These are phyloP conservation scores for Mormyrops attenuatus DNA, from an alignment of 2,797 vertebrate species.

Conservation along the genomic window DNA sequence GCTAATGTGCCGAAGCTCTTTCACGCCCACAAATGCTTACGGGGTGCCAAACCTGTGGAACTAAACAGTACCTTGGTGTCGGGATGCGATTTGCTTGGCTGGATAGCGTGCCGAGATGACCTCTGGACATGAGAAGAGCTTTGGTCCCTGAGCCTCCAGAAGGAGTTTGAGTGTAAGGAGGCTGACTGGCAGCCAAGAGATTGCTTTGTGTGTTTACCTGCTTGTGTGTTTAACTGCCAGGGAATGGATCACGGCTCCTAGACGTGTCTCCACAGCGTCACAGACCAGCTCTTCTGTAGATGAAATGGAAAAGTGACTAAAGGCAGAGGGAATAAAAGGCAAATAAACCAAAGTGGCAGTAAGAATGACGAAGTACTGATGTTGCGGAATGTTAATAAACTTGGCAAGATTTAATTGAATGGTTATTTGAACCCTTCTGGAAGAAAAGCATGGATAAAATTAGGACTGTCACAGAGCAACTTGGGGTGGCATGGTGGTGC, in stretches of 20 bases:
- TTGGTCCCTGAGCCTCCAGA: neutral
- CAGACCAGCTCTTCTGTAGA: neutral
- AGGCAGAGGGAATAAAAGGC: neutral
- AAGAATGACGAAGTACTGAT: neutral
- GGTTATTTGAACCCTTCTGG: neutral
- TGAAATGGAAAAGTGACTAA: neutral
- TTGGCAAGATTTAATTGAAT: neutral
- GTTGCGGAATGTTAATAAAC: neutral
- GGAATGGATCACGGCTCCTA: neutral
- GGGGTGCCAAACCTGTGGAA: neutral
- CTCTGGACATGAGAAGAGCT: neutral
- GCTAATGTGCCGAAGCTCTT: neutral
- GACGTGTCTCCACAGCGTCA: neutral
- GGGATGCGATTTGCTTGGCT: neutral
- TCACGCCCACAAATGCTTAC: neutral
- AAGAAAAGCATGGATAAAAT: neutral
- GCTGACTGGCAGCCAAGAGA: neutral
- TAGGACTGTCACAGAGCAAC: neutral
- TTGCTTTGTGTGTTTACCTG: constrained; percentile 2
- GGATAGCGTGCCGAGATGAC: neutral
- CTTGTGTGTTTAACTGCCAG: neutral
- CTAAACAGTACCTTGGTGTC: neutral
- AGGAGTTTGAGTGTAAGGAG: neutral
- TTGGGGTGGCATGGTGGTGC: neutral
- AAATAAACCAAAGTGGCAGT: neutral